Evolutionary conservation across 2,113 vertebrate species (phyloP).

Genomic region (Cygnus atratus): DNA sequence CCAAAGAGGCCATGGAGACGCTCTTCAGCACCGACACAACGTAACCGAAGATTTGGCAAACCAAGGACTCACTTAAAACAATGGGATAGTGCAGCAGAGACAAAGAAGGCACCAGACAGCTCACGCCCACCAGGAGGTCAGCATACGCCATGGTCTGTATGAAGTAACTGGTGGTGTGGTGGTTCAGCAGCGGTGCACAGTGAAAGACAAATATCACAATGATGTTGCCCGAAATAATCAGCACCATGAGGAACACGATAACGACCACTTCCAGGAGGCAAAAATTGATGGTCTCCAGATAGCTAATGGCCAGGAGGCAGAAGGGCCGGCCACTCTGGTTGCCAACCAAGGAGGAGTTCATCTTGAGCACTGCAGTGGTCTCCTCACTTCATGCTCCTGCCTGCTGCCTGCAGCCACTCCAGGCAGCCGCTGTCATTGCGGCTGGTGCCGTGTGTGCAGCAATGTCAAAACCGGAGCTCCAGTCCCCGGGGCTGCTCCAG

Average conservation of each 20-base stretch:
- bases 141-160: constrained; percentile 99
- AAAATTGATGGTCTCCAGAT: constrained; percentile 86
- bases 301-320: constrained; percentile 91
- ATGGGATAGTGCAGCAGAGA: constrained; percentile 89
- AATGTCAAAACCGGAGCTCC: constrained; percentile 66
- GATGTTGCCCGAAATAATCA: constrained; percentile 95
- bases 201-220: constrained; percentile 98
- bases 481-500: constrained; percentile 62
- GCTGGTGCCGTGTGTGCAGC: constrained; percentile 64
- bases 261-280: constrained; percentile 93
- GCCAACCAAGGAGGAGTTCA: constrained; percentile 91
- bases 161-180: constrained; percentile 97
- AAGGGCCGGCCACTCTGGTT: constrained; percentile 88
- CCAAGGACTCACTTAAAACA: constrained; percentile 85
- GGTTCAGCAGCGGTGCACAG: constrained; percentile 95
- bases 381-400: constrained; percentile 72
- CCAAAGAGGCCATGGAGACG: constrained; percentile 94
- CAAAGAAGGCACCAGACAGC: constrained; percentile 94
- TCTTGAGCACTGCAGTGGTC: constrained; percentile 81
- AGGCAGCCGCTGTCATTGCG: constrained; percentile 76
- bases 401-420: constrained; percentile 74
- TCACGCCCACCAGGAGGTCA: constrained; percentile 94
- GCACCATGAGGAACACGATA: constrained; percentile 91
- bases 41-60: constrained; percentile 94
- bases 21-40: constrained; percentile 96